phyloP scores from a whole-genome alignment of 2,888 invertebrate genomes.

The Drosophila anomalata region DNA sequence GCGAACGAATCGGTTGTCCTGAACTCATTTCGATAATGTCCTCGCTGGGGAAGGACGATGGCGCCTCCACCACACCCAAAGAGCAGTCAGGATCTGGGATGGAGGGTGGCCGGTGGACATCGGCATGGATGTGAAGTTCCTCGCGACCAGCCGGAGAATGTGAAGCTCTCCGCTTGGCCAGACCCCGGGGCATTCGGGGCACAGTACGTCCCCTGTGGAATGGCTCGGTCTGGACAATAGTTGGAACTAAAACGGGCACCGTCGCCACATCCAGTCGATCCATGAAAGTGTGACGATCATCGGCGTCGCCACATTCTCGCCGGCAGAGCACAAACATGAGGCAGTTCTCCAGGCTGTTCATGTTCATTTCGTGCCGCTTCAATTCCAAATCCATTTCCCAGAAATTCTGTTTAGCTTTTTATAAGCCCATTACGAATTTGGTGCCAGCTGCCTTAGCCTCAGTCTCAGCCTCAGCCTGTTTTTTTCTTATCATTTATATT shows the following conservation, averaged over 20 bases:
- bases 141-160: conserved; percentile 59
- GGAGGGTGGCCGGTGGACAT: conserved; percentile 46
- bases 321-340: conserved; percentile 44
- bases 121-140: conserved; percentile 45
- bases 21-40: conserved; percentile 57
- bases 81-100: too few species aligned
- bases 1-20: conserved; percentile 8
- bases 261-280: conserved; percentile 40
- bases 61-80: too few species aligned
- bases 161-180: conserved; percentile 26
- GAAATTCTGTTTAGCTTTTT: conserved; percentile 21
- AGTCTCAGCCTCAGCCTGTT: conserved; percentile 16
- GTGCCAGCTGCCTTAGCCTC: not conserved
- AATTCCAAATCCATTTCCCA: not conserved
- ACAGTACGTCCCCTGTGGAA: not conserved
- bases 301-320: conserved; percentile 14
- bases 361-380: conserved; percentile 36
- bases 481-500: not conserved
- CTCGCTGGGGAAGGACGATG: conserved; percentile 24
- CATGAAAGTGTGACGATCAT: conserved; percentile 49
- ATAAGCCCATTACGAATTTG: conserved; percentile 1
- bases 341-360: conserved; percentile 54
- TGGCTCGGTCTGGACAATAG: not conserved
- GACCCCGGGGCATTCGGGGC: not conserved
- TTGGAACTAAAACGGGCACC: not conserved